Conservation (phyloP, 2,888 invertebrate genomes). For the Metalampra italica region DNA sequence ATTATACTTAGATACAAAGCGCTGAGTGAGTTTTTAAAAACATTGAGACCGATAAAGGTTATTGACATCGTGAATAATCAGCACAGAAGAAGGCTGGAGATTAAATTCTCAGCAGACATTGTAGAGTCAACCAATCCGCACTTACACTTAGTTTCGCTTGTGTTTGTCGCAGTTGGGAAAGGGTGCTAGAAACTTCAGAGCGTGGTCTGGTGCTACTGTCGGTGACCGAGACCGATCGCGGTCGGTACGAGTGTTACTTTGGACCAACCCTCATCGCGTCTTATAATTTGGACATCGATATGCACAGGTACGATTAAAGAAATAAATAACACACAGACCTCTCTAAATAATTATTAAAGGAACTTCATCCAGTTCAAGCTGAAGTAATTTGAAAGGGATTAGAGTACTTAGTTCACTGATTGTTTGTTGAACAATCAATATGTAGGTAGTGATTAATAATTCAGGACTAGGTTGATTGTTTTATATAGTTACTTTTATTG, state of each 20-base stretch:
- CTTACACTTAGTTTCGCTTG: neutral
- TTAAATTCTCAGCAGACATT: too few relatives aligned
- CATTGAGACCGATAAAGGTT: too few relatives aligned
- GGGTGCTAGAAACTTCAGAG: slow-evolving; percentile 79
- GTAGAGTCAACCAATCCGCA: too few relatives aligned
- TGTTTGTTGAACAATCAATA: neutral
- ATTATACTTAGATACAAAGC: too few relatives aligned
- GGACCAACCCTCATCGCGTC: slow-evolving; percentile 76
- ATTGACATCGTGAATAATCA: too few relatives aligned
- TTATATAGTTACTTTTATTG: too few relatives aligned
- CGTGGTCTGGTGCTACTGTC: slow-evolving; percentile 79
- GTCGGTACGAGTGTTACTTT: slow-evolving; percentile 79
- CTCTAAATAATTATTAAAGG: too few relatives aligned
- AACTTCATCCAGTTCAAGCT: neutral
- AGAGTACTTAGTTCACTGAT: neutral
- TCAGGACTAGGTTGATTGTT: neutral
- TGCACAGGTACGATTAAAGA: slow-evolving; percentile 68
- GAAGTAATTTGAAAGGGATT: neutral
- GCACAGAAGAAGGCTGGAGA: too few relatives aligned
- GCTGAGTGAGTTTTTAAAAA: too few relatives aligned
- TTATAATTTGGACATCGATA: slow-evolving; percentile 80
- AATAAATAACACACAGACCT: neutral
- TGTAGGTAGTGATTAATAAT: neutral
- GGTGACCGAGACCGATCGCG: slow-evolving; percentile 78
- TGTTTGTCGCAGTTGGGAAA: slow-evolving; percentile 70